Base-by-base conservation (phyloP, 2,113 vertebrate species). In the Daboia siamensis region DNA sequence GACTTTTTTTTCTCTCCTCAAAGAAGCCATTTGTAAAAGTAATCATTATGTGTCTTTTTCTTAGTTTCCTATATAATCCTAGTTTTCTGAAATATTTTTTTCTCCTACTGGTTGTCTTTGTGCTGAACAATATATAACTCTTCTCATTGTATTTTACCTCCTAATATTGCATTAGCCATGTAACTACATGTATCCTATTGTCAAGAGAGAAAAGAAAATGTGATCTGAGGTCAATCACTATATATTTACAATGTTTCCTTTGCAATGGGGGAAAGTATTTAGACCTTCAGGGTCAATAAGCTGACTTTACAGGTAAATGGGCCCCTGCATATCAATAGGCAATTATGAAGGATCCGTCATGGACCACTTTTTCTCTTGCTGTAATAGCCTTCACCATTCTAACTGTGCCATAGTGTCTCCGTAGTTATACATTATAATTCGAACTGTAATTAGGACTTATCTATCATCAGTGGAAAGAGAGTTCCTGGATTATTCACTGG, bases 1-100 rank as follows among this genome's bases (percentile, higher is more conserved):
- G 44, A 26, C 74, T 9, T 80, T 80, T 44, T 44, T 56, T 12
- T 94, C 95, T 55, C 20, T 95, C 93, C 88, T 94, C 89, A 92
- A 4, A 91, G 90, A 46, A 92, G 3, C 91, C 87, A 80, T 95
- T 95, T 95, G 74, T 92, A 95, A 94, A 74, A 95, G 93, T 20
- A 93, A 74, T 69, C 89, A 94, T 92, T 95, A 96, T 55, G 17
- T 29, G 24, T 74, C 57, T 48, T 94, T 93, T 96, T 55, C 55
- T 87, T 2, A 93, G 86, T 24, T 20, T 95, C 48, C 80, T 93
- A 69, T 87, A 33, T 57, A 92, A 95, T 29, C 26, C 3, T 13
- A 54, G 85, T 92, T 92, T 86, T 90, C 52, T 56, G 64, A 46
- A 95, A 92, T 88, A 95, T 61, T 11, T 88, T 80, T 29, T n/a